Base-by-base conservation (phyloP, 2,888 invertebrate genomes). In the Trimorus sp. region DNA sequence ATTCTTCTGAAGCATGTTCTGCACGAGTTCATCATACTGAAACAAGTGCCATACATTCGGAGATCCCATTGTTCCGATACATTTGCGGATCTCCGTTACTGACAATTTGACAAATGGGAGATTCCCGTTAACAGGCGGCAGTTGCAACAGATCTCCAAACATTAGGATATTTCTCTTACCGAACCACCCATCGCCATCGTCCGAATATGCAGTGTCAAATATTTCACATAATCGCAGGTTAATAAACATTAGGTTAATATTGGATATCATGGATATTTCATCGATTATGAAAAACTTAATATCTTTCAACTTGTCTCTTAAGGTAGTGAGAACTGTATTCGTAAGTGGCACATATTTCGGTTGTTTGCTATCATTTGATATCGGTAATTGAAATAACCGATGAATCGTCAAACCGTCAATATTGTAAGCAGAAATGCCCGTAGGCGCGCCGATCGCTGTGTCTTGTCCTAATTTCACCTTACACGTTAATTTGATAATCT, bases 151-250 rank as follows among this genome's bases (percentile, higher is more conserved):
- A 49, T 7, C 89, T 11, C 88, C 87, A 59, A 89, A 85, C 1
- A 88, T 42, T 66, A 89, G 65, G 14, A 88, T 71, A 82, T 89
- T 83, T 63, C 76, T 86, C 60, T 82, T 82, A 7, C 87, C 89
- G 80, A 89, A 89, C 86, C 87, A 88, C 12, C 86, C 88, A 84
- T 87, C 71, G n/a, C n/a, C n/a, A 7, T 85, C 69, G n/a, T n/a
- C 38, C 12, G 51, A 53, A 49, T 88, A 85, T 26, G 53, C 45
- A 6, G 87, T 88, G 59, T 88, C 83, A 60, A 87, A 89, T 76
- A 89, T 86, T 80, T 87, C 88, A 7, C 81, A 53, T 15, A 88
- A 74, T 26, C 88, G 51, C 14, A 87, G 54, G 81, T 87, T 77
- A 59, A 88, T 87, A 65, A 84, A 87, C 75, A 85, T 75, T 12